Conservation (phyloP, 2,113 vertebrate genomes). For the Passer domesticus region DNA sequence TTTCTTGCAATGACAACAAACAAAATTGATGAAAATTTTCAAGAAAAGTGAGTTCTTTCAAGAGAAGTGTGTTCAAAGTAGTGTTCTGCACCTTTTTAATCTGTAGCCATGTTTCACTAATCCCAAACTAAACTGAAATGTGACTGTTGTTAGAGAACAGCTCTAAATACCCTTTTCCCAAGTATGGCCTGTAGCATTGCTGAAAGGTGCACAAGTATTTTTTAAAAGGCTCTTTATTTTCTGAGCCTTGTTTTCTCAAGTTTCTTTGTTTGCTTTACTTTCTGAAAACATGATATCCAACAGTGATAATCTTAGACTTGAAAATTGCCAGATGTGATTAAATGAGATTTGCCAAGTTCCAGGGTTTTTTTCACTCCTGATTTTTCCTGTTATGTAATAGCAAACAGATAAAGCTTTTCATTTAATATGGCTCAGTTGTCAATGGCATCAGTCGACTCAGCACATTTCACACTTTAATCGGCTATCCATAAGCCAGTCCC, state of each 20-base stretch:
- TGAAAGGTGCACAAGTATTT: neutral
- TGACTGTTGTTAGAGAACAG: neutral
- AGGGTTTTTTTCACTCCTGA: conserved; percentile 42
- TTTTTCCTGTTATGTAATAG: conserved; percentile 57
- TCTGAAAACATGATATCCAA: conserved; percentile 1
- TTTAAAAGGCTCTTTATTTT: conserved; percentile 18
- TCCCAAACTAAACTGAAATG: neutral
- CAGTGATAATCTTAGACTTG: conserved; percentile 52
- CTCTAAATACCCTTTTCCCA: neutral
- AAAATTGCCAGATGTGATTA: conserved; percentile 67
- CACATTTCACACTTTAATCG: conserved; percentile 11
- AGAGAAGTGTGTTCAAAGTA: neutral
- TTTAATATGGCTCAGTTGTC: conserved; percentile 45
- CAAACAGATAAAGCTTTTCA: conserved; percentile 65
- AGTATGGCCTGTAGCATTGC: neutral
- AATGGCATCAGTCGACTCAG: conserved; percentile 29
- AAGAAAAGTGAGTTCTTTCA: neutral
- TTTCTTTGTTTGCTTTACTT: conserved; percentile 57
- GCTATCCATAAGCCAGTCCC: neutral
- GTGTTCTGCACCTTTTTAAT: neutral
- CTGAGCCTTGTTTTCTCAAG: neutral
- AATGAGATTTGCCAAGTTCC: conserved; percentile 59
- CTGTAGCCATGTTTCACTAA: neutral
- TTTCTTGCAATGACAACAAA: neutral
- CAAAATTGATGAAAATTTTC: neutral